phyloP scores from a whole-genome alignment of 2,797 vertebrate genomes.

The Setipinna tenuifilis region DNA sequence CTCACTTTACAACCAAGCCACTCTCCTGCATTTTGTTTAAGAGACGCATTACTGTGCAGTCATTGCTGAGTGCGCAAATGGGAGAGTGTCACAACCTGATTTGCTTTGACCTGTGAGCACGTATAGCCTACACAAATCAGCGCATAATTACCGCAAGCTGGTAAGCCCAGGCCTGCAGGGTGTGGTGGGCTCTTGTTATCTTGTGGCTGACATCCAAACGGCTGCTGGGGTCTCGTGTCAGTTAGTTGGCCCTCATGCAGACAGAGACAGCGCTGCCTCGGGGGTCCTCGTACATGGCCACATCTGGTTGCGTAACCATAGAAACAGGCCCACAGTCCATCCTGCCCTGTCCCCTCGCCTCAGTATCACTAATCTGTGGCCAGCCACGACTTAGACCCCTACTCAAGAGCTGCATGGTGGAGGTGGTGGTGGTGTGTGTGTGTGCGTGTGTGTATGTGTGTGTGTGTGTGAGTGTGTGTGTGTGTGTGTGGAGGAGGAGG shows the following conservation, averaged over 20 bases:
- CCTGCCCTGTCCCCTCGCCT: conserved; percentile 44
- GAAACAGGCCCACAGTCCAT: conserved; percentile 40
- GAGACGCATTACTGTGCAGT: not conserved
- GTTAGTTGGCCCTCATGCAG: conserved; percentile 37
- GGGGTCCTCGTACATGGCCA: conserved; percentile 39
- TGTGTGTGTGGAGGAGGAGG: too few species aligned
- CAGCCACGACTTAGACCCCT: not conserved
- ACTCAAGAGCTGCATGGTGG: conserved; percentile 32
- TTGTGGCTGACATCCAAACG: not conserved
- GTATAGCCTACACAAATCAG: conserved; percentile 28
- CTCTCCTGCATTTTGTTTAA: not conserved
- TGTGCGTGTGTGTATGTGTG: too few species aligned
- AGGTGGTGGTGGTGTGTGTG: not conserved
- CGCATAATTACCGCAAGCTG: conserved; percentile 27
- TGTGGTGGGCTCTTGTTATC: not conserved
- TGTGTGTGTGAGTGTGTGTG: too few species aligned
- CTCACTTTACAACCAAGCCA: not conserved
- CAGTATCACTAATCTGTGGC: conserved; percentile 39
- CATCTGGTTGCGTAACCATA: conserved; percentile 53
- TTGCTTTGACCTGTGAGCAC: conserved; percentile 27
- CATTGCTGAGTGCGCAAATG: not conserved
- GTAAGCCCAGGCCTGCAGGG: conserved; percentile 20
- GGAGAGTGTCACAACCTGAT: conserved; percentile 24
- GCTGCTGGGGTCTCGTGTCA: conserved; percentile 41
- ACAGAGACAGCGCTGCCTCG: conserved; percentile 37